Conservation (phyloP, 1,140 invertebrate genomes). For the Leptinotarsa undecemlineata region DNA sequence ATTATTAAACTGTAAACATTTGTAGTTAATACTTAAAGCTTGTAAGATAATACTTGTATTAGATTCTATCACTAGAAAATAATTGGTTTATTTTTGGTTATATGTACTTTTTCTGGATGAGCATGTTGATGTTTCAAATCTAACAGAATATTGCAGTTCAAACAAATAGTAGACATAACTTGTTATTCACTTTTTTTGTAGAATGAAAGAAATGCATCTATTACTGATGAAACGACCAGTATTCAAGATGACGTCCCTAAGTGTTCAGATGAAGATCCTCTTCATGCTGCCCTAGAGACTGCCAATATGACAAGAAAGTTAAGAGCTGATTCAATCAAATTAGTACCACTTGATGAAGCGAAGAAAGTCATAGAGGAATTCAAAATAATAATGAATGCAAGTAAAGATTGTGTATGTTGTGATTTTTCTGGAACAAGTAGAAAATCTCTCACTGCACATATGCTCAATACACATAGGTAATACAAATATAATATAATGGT, state of each 20-base stretch:
- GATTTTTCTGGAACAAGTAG: conserved; percentile 8
- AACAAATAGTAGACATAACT: background rate
- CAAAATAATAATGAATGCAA: background rate
- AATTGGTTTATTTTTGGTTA: background rate
- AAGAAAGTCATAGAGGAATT: conserved; percentile 11
- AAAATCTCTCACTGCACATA: conserved; percentile 10
- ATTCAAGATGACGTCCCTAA: background rate
- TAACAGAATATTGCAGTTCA: background rate
- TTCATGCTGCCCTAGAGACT: background rate
- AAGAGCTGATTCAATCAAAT: background rate
- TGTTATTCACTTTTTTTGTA: background rate
- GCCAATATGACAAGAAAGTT: background rate
- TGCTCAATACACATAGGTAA: conserved; percentile 9
- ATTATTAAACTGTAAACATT: no score
- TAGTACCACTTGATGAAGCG: background rate
- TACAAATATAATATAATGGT: background rate
- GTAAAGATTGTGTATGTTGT: conserved; percentile 2
- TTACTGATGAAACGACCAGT: background rate
- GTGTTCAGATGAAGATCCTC: background rate
- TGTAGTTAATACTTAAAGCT: no score
- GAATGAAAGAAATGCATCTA: background rate
- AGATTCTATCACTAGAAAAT: background rate
- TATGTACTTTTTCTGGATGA: background rate
- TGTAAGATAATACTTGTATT: background rate
- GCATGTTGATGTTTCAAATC: background rate